Evolutionary conservation across 1,140 invertebrate species (phyloP).

Genomic region (Zaprionus nigranus): DNA sequence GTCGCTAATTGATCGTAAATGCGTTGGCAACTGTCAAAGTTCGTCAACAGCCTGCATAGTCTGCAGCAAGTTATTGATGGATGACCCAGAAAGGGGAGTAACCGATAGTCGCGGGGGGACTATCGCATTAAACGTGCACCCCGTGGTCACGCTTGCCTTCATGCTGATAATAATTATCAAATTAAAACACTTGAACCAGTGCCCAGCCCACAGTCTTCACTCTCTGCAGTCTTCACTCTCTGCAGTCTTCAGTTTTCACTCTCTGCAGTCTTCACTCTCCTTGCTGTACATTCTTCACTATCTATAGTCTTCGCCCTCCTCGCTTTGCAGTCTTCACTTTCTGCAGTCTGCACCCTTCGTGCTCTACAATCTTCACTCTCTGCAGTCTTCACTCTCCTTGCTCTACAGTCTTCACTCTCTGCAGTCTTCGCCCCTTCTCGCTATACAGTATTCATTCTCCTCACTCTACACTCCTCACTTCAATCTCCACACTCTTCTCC

Average conservation of each 20-base stretch:
- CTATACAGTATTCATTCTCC: too few relatives aligned
- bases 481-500: not conserved
- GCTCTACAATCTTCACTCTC: too few relatives aligned
- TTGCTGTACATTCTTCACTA: too few relatives aligned
- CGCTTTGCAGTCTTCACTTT: not conserved
- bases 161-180: constrained; percentile 84
- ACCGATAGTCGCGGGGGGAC: constrained; percentile 18
- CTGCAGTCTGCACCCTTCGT: not conserved
- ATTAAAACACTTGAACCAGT: constrained; percentile 83
- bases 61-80: constrained; percentile 70
- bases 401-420: not conserved
- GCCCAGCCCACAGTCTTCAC: constrained; percentile 57
- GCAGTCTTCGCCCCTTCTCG: not conserved
- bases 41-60: constrained; percentile 10
- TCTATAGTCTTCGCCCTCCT: too few relatives aligned
- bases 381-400: not conserved
- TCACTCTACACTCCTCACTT: too few relatives aligned
- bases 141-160: constrained; percentile 64
- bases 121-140: constrained; percentile 58
- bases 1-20: constrained; percentile 80
- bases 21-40: constrained; percentile 37
- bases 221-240: not conserved
- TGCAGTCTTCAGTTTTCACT: too few relatives aligned
- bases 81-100: constrained; percentile 66
- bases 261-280: not conserved